A percentile compares a stretch with the other conserved stretches of the same genome.
phyloP scores from a whole-genome alignment of 1,140 invertebrate species.

The Papilio xuthus region DNA sequence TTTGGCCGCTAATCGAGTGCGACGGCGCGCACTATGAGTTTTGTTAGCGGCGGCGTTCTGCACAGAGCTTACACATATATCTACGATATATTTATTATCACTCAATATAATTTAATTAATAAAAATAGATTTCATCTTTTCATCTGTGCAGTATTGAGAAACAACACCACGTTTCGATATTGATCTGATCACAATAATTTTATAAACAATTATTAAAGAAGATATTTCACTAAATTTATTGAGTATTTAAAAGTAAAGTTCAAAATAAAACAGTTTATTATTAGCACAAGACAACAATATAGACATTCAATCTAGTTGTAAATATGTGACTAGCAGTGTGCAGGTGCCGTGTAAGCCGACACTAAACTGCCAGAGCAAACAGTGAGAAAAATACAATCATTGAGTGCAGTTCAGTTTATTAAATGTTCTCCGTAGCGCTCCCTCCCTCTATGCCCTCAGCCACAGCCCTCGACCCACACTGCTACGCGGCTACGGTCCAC shows the following conservation, averaged over 20 bases:
- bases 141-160: not conserved
- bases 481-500: constrained; percentile 14
- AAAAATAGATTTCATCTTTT: no score
- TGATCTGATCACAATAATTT: no score
- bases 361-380: constrained; percentile 40
- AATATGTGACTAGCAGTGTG: not conserved
- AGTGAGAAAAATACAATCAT: constrained; percentile 45
- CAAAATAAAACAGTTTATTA: no score
- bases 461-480: constrained; percentile 1
- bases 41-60: constrained; percentile 41
- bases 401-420: constrained; percentile 45
- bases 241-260: no score
- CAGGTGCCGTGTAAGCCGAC: constrained; percentile 35
- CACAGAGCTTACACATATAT: constrained; percentile 41
- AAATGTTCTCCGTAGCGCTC: constrained; percentile 32
- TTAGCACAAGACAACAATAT: not conserved
- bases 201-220: no score
- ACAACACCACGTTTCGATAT: no score
- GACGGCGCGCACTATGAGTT: constrained; percentile 45
- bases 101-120: not conserved
- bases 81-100: not conserved
- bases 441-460: constrained; percentile 5
- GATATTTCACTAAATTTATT: not conserved
- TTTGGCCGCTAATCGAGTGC: constrained; percentile 49
- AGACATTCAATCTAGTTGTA: not conserved